Evolutionary conservation across 2,113 vertebrate species (phyloP).

Genomic region (Carollia perspicillata): DNA sequence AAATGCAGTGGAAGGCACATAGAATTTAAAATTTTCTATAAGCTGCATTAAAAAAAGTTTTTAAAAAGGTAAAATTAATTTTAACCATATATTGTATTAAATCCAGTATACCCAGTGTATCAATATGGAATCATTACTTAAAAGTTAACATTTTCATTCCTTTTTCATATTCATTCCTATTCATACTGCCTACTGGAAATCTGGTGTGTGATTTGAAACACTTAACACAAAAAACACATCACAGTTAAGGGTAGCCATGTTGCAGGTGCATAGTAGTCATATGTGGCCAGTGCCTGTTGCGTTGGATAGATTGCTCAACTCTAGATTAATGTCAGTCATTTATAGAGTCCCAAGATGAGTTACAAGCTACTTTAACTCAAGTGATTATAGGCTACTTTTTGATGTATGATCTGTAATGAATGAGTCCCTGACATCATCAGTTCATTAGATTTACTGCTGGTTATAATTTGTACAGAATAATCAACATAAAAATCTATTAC

Average conservation of each 20-base stretch:
- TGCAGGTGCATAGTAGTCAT: not conserved
- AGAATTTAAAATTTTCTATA: not conserved
- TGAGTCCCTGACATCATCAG: not conserved
- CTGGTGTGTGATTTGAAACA: not conserved
- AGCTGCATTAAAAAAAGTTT: not conserved
- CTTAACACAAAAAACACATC: not conserved
- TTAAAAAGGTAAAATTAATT: not conserved
- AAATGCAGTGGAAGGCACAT: not conserved
- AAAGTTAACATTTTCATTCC: not conserved
- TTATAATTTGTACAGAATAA: slow-evolving; percentile 28
- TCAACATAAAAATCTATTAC: not conserved
- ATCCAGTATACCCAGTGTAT: not conserved
- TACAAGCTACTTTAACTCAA: not conserved
- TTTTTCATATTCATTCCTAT: no score
- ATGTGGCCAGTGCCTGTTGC: not conserved
- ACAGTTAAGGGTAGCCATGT: not conserved
- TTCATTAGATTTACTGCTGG: not conserved
- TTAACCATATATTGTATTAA: not conserved
- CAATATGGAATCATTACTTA: not conserved
- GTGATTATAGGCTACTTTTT: not conserved
- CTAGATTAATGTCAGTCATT: not conserved
- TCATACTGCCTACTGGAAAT: not conserved
- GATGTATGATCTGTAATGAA: not conserved
- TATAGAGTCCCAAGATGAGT: not conserved
- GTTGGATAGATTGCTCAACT: not conserved